Conservation (phyloP, 2,113 vertebrate species). For the Erythrocercus mccallii region DNA sequence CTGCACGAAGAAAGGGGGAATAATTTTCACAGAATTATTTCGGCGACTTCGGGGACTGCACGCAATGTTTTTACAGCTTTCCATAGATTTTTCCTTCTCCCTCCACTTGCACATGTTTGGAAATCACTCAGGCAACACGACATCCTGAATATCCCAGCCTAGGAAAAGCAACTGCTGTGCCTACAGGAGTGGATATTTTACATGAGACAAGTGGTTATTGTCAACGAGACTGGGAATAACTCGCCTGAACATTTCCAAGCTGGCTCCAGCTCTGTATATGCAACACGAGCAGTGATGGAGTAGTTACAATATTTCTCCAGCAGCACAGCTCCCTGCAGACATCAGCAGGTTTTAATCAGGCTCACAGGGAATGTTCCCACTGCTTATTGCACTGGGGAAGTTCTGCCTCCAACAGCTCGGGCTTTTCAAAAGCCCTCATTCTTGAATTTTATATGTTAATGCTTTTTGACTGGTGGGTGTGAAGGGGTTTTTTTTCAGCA, state of each 20-base stretch:
- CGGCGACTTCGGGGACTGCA: not conserved
- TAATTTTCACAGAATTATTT: constrained; percentile 20
- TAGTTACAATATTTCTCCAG: not conserved
- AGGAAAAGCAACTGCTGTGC: not conserved
- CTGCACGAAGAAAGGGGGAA: not conserved
- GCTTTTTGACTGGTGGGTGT: not conserved
- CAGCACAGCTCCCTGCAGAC: constrained; percentile 11
- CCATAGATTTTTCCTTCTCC: not conserved
- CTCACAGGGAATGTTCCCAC: not conserved
- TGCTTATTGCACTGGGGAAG: not conserved
- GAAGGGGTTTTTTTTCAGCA: not conserved
- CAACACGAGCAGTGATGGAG: constrained; percentile 10
- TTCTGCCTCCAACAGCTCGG: not conserved
- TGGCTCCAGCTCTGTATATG: not conserved
- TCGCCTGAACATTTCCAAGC: not conserved
- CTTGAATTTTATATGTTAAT: not conserved
- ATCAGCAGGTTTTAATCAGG: not conserved
- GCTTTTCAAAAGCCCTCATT: not conserved
- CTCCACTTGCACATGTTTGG: not conserved
- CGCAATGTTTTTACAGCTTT: not conserved
- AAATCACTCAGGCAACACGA: not conserved
- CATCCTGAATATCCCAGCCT: not conserved
- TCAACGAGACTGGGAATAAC: not conserved
- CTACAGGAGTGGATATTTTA: not conserved
- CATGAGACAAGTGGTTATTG: constrained; percentile 21